Conservation (phyloP, 2,113 vertebrate genomes). For the Struthidea cinerea region DNA sequence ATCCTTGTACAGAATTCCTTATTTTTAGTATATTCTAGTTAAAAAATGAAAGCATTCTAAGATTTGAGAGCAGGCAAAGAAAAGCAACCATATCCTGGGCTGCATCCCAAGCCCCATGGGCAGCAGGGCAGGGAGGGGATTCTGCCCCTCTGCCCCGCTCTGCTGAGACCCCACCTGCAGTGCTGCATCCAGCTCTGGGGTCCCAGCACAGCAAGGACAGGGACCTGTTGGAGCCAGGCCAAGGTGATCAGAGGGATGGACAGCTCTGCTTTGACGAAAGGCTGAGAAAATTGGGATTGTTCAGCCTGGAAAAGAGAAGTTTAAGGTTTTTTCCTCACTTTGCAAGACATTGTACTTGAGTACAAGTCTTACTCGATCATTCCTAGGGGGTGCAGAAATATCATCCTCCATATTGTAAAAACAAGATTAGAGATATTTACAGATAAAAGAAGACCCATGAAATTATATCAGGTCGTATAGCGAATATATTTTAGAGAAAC, state of each 20-base stretch:
- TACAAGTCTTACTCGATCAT: accelerated
- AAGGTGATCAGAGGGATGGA: not conserved
- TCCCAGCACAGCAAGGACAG: not conserved
- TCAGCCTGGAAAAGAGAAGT: not conserved
- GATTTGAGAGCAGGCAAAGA: not conserved
- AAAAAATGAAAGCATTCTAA: not conserved
- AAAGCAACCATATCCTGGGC: not conserved
- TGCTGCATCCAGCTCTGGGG: not conserved
- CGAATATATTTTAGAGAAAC: not conserved
- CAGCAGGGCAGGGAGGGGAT: not conserved
- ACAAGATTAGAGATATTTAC: not conserved
- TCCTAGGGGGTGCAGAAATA: not conserved
- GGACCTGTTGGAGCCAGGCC: not conserved
- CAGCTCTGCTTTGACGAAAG: not conserved
- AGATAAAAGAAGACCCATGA: not conserved
- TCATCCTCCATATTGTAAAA: not conserved
- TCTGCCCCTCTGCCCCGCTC: not conserved
- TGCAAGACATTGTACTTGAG: not conserved
- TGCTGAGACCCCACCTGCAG: not conserved
- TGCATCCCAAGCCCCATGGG: not conserved
- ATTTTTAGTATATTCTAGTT: not conserved
- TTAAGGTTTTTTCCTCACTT: not conserved
- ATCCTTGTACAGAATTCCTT: not conserved
- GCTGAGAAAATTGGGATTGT: accelerated
- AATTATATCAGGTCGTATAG: not conserved